Percentiles rank a stretch among this genome's conserved stretches.
These are phyloP conservation scores for Asbolus verrucosus DNA, from an alignment of 1,140 invertebrate genomes.

Conservation along the genomic window DNA sequence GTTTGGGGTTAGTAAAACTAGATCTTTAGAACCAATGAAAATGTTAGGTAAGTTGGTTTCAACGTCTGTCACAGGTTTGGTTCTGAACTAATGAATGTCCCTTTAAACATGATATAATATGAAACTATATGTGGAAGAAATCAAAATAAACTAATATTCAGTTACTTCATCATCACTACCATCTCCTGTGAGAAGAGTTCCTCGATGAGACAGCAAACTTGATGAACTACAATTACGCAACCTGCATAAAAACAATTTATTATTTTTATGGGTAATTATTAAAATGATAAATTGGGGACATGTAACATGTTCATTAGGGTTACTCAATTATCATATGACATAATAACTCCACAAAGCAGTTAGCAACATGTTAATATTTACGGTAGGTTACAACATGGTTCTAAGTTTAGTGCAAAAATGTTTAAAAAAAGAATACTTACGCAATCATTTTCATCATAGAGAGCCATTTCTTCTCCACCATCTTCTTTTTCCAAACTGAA, in stretches of 20 bases:
- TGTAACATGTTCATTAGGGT: too few relatives aligned
- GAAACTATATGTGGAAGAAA: constrained; percentile 1
- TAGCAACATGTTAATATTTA: too few relatives aligned
- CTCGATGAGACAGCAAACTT: constrained; percentile 59
- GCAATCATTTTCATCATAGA: constrained; percentile 62
- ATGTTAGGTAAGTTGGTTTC: too few relatives aligned
- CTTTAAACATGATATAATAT: neutral
- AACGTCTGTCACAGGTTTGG: too few relatives aligned
- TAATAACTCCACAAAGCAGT: too few relatives aligned
- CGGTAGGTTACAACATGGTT: too few relatives aligned
- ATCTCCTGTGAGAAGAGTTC: constrained; percentile 53
- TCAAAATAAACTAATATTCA: constrained; percentile 37
- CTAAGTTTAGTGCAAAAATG: too few relatives aligned
- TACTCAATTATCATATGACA: too few relatives aligned
- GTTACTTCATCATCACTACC: constrained; percentile 61
- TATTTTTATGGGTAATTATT: too few relatives aligned
- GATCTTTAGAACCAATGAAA: too few relatives aligned
- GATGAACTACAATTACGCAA: constrained; percentile 63
- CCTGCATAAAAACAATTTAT: constrained; percentile 50
- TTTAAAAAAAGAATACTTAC: constrained; percentile 62
- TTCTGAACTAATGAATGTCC: too few relatives aligned
- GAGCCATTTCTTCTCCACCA: constrained; percentile 64
- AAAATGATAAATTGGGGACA: too few relatives aligned
- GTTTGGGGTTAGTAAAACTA: neutral
- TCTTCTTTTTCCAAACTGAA: constrained; percentile 63